phyloP scores from a whole-genome alignment of 1,140 invertebrate species.

The Tetragonula clypearis region DNA sequence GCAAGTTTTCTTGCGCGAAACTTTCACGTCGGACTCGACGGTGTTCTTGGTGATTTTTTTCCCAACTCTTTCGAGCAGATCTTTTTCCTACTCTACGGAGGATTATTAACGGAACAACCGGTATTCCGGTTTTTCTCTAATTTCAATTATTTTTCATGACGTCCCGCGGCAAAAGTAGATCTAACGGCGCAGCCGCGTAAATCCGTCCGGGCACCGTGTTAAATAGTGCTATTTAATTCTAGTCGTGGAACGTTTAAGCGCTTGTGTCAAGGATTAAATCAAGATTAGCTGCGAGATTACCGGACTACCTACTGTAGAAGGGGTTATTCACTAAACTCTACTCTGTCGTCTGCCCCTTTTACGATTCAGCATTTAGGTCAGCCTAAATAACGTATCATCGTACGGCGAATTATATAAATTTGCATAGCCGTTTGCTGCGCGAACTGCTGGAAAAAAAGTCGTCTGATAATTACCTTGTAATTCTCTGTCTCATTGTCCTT shows the following conservation, averaged over 20 bases:
- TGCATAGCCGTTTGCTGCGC: slow-evolving; percentile 9
- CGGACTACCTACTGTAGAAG: slow-evolving; percentile 69
- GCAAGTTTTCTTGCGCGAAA: background rate
- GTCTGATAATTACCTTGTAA: slow-evolving; percentile 25
- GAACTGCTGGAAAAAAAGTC: background rate
- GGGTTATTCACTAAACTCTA: slow-evolving; percentile 71
- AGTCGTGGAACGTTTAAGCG: slow-evolving; percentile 79
- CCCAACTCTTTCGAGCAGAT: background rate
- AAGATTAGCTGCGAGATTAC: slow-evolving; percentile 81
- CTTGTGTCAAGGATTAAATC: slow-evolving; percentile 82
- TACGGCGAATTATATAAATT: slow-evolving; percentile 37
- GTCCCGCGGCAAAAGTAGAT: background rate
- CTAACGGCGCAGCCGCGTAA: slow-evolving; percentile 20
- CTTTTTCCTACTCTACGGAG: too few species aligned
- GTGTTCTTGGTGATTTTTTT: background rate
- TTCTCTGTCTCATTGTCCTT: background rate
- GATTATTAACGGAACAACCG: background rate
- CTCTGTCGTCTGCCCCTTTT: slow-evolving; percentile 46
- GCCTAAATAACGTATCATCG: slow-evolving; percentile 48
- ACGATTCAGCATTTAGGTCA: slow-evolving; percentile 46
- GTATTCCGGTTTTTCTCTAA: background rate
- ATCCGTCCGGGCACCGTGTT: slow-evolving; percentile 42
- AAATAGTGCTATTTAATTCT: slow-evolving; percentile 76
- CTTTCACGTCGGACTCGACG: background rate
- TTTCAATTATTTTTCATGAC: slow-evolving; percentile 31